Percentiles rank a stretch among this genome's conserved stretches.
These are phyloP conservation scores for Setipinna tenuifilis DNA, from an alignment of 2,797 vertebrate species.

Conservation along the genomic window DNA sequence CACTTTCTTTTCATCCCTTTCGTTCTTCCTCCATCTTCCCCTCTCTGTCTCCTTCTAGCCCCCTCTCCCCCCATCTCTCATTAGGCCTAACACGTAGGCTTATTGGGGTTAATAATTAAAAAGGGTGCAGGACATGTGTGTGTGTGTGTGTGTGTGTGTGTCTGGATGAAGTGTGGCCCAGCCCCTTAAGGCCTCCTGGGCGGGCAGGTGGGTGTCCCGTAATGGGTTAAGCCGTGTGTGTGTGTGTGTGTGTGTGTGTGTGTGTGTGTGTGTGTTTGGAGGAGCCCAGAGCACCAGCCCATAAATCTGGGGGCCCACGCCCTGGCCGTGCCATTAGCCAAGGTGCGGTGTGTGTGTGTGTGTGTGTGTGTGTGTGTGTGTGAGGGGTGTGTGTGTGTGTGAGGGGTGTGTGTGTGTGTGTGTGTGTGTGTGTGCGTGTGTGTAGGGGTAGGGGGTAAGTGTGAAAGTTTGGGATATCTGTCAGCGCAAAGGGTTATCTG, in stretches of 20 bases:
- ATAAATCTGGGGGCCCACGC: constrained; percentile 41
- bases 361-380: too few relatives aligned
- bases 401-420: background rate
- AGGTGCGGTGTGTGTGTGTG: constrained; percentile 13
- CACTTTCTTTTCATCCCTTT: constrained; percentile 58
- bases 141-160: constrained; percentile 34
- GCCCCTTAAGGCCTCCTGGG: constrained; percentile 65
- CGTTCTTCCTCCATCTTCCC: constrained; percentile 56
- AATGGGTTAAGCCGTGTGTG: constrained; percentile 58
- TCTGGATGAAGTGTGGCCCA: constrained; percentile 62
- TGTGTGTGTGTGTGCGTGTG: too few relatives aligned
- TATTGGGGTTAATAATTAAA: constrained; percentile 36
- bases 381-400: too few relatives aligned
- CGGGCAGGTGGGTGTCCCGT: constrained; percentile 57
- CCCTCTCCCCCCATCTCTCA: constrained; percentile 56
- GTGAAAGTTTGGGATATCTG: constrained; percentile 15
- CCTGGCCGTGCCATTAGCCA: constrained; percentile 47
- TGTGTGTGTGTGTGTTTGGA: too few relatives aligned
- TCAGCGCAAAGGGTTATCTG: background rate
- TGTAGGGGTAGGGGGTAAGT: too few relatives aligned
- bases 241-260: too few relatives aligned
- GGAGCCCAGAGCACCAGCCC: too few relatives aligned
- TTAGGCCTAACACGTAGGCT: constrained; percentile 58
- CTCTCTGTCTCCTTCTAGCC: constrained; percentile 21
- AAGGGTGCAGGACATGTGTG: background rate